Percentiles rank a stretch among this genome's conserved stretches.
phyloP scores from a whole-genome alignment of 2,888 invertebrate genomes.

The Ischnus inquisitorius region DNA sequence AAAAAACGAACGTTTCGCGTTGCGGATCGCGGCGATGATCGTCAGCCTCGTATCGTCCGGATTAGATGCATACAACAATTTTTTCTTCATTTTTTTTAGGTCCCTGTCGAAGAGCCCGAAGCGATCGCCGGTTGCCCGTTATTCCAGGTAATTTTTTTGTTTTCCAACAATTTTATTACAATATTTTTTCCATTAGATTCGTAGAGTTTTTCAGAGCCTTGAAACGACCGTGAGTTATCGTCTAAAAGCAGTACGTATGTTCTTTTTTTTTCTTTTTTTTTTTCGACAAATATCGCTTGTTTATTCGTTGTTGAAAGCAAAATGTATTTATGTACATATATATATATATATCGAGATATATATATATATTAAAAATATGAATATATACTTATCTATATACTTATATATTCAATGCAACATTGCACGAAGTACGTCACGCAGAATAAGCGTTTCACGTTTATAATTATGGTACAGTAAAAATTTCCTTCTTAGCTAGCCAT shows the following conservation, averaged over 20 bases:
- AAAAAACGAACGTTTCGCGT: slow-evolving; percentile 33
- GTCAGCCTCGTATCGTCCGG: slow-evolving; percentile 71
- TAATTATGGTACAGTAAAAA: slow-evolving; percentile 31
- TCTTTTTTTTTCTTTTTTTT: no score
- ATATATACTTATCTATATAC: slow-evolving; percentile 28
- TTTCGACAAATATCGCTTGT: slow-evolving; percentile 60
- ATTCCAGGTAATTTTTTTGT: slow-evolving; percentile 80
- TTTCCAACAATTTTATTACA: slow-evolving; percentile 13
- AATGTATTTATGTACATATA: slow-evolving; percentile 13
- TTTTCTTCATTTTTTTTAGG: slow-evolving; percentile 81
- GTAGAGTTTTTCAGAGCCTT: slow-evolving; percentile 69
- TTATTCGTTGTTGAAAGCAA: slow-evolving; percentile 58
- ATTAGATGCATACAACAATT: slow-evolving; percentile 77
- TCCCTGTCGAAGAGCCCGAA: slow-evolving; percentile 82
- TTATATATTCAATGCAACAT: slow-evolving; percentile 40
- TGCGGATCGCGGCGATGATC: slow-evolving; percentile 53
- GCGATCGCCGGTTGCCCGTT: slow-evolving; percentile 75
- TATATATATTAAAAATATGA: slow-evolving; percentile 25
- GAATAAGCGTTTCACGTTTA: slow-evolving; percentile 51
- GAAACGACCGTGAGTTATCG: slow-evolving; percentile 65
- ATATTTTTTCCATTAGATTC: slow-evolving; percentile 59
- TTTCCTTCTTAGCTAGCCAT: slow-evolving; percentile 35
- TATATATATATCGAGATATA: neutral
- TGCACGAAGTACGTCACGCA: slow-evolving; percentile 62
- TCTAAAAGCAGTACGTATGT: slow-evolving; percentile 67